Evolutionary conservation across 1,140 invertebrate species (phyloP).

Genomic region (Conopomorpha cramerella): DNA sequence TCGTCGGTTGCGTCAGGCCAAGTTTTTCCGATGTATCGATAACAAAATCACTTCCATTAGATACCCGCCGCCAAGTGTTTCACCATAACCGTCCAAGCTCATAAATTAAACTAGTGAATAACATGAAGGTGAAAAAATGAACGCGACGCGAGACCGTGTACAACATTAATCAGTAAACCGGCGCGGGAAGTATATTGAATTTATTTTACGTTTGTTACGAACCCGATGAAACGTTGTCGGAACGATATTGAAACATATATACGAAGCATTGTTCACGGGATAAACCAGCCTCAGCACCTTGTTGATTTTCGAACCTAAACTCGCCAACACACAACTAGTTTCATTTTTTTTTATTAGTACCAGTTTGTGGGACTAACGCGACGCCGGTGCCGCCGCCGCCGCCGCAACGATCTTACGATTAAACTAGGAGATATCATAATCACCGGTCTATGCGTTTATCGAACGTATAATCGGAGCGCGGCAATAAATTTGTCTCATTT

Average conservation of each 20-base stretch:
- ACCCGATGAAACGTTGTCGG: conserved; percentile 54
- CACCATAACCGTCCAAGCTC: conserved; percentile 7
- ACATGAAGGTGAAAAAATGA: conserved; percentile 39
- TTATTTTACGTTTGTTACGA: conserved; percentile 59
- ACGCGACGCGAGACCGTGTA: conserved; percentile 41
- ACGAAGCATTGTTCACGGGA: conserved; percentile 47
- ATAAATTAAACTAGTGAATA: conserved; percentile 49
- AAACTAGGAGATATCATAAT: conserved; percentile 55
- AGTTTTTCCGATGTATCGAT: too few relatives aligned
- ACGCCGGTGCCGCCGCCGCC: conserved; percentile 39
- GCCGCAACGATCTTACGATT: conserved; percentile 50
- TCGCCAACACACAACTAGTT: conserved; percentile 37
- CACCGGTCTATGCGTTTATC: conserved; percentile 54
- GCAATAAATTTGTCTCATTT: conserved; percentile 59
- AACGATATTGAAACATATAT: conserved; percentile 49
- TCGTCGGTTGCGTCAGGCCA: too few relatives aligned
- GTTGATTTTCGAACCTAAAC: conserved; percentile 53
- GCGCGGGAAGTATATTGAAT: conserved; percentile 56
- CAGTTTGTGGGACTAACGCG: too few relatives aligned
- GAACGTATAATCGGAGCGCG: conserved; percentile 48
- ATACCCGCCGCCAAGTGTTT: too few relatives aligned
- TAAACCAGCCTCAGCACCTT: conserved; percentile 24
- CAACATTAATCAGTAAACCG: conserved; percentile 54
- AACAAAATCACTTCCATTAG: too few relatives aligned
- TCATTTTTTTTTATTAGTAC: conserved; percentile 55